These are phyloP conservation scores for Peromyscus leucopus DNA, from an alignment of 2,113 vertebrate genomes.

Conservation along the genomic window DNA sequence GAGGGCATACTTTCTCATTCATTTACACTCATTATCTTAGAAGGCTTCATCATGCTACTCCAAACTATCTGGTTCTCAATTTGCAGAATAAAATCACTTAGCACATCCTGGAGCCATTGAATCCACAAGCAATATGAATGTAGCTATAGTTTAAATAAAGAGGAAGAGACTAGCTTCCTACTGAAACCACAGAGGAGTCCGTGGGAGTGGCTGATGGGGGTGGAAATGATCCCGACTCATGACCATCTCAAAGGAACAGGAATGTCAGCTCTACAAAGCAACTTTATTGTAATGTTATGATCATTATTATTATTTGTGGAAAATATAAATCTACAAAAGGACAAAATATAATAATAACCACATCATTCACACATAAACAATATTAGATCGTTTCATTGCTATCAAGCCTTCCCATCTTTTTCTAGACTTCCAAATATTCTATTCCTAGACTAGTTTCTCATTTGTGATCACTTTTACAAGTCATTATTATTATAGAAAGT, in stretches of 20 bases:
- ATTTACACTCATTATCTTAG: slow-evolving; percentile 70
- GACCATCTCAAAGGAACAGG: neutral
- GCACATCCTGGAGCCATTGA: slow-evolving; percentile 17
- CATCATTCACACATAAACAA: neutral
- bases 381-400: neutral
- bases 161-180: slow-evolving; percentile 52
- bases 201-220: neutral
- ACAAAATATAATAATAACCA: neutral
- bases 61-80: slow-evolving; percentile 59
- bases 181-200: neutral
- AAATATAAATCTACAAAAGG: slow-evolving; percentile 47
- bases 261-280: neutral
- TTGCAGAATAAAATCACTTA: slow-evolving; percentile 69
- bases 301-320: neutral
- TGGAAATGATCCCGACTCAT: neutral
- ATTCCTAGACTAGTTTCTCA: slow-evolving; percentile 25
- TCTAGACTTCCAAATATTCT: slow-evolving; percentile 32
- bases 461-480: slow-evolving; percentile 21
- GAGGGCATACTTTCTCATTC: slow-evolving; percentile 62
- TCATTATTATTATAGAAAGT: slow-evolving; percentile 36
- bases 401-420: slow-evolving; percentile 8
- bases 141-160: neutral
- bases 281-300: neutral
- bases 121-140: slow-evolving; percentile 10
- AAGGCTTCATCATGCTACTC: slow-evolving; percentile 46